Percentiles rank a stretch among this genome's conserved stretches.
These are phyloP conservation scores for Argya squamiceps DNA, from an alignment of 2,797 vertebrate species.

Conservation along the genomic window DNA sequence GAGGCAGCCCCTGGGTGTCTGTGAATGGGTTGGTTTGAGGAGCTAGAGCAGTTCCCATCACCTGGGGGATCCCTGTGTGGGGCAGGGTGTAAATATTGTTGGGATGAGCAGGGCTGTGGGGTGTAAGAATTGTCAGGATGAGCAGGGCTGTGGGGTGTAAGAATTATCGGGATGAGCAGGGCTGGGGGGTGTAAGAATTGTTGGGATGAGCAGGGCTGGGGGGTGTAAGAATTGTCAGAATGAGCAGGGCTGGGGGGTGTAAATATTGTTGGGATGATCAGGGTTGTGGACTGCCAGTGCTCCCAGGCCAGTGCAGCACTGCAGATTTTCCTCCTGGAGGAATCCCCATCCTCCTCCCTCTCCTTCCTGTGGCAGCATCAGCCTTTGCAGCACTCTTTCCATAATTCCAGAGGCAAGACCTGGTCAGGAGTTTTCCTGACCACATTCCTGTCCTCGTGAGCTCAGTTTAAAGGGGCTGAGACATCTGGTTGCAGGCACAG, in stretches of 20 bases:
- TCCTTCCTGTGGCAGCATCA: neutral
- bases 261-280: no score
- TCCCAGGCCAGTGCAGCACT: neutral
- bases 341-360: neutral
- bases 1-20: neutral
- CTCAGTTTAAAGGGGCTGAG: neutral
- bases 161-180: neutral
- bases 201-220: no score
- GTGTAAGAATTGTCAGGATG: neutral
- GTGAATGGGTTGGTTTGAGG: neutral
- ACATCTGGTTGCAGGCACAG: slow-evolving; percentile 37
- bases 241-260: no score
- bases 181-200: neutral
- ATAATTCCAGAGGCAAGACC: neutral
- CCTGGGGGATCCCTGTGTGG: neutral
- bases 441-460: neutral
- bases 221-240: no score
- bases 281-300: neutral
- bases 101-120: neutral
- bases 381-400: neutral
- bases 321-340: neutral
- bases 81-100: neutral
- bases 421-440: neutral
- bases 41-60: neutral
- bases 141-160: neutral